Evolutionary conservation across 2,797 vertebrate genomes (phyloP).

Genomic region (Gobio occitaniae): DNA sequence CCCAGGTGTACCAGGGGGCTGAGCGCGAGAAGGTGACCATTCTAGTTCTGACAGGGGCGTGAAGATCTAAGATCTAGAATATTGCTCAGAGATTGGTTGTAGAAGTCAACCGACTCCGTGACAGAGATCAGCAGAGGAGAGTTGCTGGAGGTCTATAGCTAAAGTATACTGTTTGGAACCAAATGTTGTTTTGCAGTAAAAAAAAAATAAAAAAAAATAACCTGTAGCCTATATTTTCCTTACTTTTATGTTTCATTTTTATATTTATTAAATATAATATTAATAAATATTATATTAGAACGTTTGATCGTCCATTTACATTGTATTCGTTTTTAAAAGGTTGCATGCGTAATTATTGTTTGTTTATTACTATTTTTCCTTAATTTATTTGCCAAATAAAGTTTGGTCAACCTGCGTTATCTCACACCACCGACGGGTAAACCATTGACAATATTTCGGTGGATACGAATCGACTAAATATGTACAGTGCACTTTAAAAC

Average conservation of each 20-base stretch:
- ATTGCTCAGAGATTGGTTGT: no score
- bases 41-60: no score
- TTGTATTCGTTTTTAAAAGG: no score
- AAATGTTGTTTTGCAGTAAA: background rate
- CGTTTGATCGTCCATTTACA: no score
- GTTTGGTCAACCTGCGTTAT: constrained; percentile 47
- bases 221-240: background rate
- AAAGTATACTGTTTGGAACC: background rate
- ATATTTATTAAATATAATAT: background rate
- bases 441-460: constrained; percentile 57
- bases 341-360: no score
- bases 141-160: no score
- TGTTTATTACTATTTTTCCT: background rate
- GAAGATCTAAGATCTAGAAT: no score
- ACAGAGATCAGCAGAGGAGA: no score
- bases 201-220: no score
- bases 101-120: no score
- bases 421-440: constrained; percentile 69
- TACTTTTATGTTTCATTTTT: background rate
- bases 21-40: no score
- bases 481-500: background rate
- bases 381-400: background rate
- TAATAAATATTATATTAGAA: background rate
- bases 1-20: no score
- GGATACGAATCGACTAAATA: background rate